Evolutionary conservation across 2,113 vertebrate species (phyloP).

Genomic region (Hyla sarda): DNA sequence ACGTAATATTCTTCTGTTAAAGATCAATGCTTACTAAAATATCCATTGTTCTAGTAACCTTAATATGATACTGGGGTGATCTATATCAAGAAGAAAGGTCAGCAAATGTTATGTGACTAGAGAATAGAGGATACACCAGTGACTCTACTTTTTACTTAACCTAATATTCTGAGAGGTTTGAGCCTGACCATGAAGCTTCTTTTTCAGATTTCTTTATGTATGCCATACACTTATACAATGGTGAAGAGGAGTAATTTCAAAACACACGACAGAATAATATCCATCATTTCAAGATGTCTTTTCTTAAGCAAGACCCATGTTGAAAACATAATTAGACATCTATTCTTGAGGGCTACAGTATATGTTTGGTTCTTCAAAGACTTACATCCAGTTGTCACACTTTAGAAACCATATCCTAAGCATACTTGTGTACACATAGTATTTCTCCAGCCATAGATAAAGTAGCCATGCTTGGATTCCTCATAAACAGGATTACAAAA

Average conservation of each 20-base stretch:
- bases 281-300: not conserved
- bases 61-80: not conserved
- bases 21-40: slow-evolving; percentile 53
- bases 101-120: not conserved
- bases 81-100: not conserved
- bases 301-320: not conserved
- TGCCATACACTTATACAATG: not conserved
- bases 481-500: not conserved
- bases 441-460: not conserved
- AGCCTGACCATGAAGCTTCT: not conserved
- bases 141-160: not conserved
- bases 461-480: not conserved
- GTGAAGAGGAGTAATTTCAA: not conserved
- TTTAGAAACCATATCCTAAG: not conserved
- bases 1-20: slow-evolving; percentile 50
- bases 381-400: not conserved
- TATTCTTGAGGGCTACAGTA: not conserved
- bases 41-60: slow-evolving; percentile 54
- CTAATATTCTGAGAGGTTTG: not conserved
- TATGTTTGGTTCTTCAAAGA: not conserved
- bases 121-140: not conserved
- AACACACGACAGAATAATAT: not conserved
- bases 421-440: too few species aligned
- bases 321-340: not conserved
- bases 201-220: not conserved